Base-by-base conservation (phyloP, 2,888 invertebrate genomes). In the Drosophila borborema region DNA sequence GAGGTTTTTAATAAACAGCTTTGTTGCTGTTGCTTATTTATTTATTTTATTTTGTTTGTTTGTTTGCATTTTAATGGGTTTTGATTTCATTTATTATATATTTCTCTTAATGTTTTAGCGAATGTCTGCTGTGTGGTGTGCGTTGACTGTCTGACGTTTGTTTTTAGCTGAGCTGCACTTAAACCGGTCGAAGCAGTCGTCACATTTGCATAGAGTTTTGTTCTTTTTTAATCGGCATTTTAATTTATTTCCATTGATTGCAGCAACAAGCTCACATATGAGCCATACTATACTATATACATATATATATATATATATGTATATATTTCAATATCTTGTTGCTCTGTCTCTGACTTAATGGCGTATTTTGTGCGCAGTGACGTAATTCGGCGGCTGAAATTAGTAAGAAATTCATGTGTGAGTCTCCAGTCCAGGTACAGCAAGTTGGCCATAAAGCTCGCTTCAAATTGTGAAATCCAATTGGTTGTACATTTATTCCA, bases 201-300 rank as follows among this genome's bases (percentile, higher is more conserved):
- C 58, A 23, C 55, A 86, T 86, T 86, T 86, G 89, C 86, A 86
- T 86, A 88, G 72, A 81, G 77, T 90, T 86, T 88, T 88, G 89
- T 86, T 86, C 83, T 82, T 86, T 74, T 83, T 89, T 75, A 74
- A 81, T 75, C 83, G 81, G 31, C 61, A 54, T 70, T 81, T 80
- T 80, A 75, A 85, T 85, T 85, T 89, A 87, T 89, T 84, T 87
- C 62, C 72, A 87, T 85, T 85, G 85, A 85, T 85, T 85, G 85
- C 85, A 74, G 66, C 78, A 86, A 70, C 73, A 59, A 65, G 67
- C 67, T 69, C 43, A 40, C 72, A 65, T 66, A 66, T 72, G 54
- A 74, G 51, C 23, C 38, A 74, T 49, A 65, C 74, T 51, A 59
- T 54, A 69, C 31, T n/a, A 48, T 28, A 28, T 40, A 51, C 23